phyloP scores from a whole-genome alignment of 2,113 vertebrate species.

The Cyprichromis sp. region DNA sequence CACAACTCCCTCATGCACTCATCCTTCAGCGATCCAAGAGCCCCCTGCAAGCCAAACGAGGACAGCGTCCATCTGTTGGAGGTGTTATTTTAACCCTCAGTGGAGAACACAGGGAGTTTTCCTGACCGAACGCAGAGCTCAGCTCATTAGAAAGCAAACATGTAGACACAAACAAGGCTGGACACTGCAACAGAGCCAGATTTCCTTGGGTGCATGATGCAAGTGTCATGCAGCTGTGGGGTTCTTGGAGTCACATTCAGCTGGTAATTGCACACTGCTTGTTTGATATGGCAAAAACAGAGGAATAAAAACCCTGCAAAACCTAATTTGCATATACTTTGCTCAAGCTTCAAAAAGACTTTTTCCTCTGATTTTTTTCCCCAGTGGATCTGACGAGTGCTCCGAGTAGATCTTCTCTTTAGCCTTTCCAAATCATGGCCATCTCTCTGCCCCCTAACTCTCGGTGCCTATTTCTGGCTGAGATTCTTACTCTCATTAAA shows the following conservation, averaged over 20 bases:
- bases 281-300: background rate
- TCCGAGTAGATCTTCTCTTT: background rate
- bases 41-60: background rate
- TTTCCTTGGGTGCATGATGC: background rate
- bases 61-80: constrained; percentile 7
- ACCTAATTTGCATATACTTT: background rate
- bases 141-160: constrained; percentile 24
- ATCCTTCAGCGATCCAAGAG: background rate
- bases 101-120: background rate
- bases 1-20: background rate
- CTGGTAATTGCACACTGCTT: background rate
- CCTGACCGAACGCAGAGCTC: background rate
- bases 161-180: background rate
- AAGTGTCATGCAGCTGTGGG: background rate
- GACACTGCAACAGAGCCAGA: background rate
- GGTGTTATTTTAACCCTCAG: background rate
- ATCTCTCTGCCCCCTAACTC: background rate
- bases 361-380: background rate
- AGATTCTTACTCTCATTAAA: constrained; percentile 12
- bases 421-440: background rate
- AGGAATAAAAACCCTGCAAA: background rate
- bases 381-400: background rate
- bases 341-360: background rate
- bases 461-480: background rate
- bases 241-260: background rate